A percentile compares a stretch with the other conserved stretches of the same genome.
These are phyloP conservation scores for Oryzias sinensis DNA, from an alignment of 2,797 vertebrate genomes.

Conservation along the genomic window DNA sequence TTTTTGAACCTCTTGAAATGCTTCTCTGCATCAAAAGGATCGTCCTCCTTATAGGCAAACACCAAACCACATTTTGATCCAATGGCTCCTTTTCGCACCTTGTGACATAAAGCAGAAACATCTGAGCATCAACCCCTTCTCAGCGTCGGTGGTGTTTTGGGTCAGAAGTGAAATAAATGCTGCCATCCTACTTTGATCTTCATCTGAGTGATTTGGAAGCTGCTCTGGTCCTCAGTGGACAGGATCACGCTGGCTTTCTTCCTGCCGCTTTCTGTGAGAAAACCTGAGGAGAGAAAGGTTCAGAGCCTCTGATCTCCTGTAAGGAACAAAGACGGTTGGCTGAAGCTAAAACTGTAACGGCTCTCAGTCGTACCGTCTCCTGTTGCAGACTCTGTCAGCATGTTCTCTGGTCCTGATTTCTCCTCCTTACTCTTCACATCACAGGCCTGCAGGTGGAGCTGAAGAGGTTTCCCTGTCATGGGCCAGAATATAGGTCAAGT, in stretches of 20 bases:
- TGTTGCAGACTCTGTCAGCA: conserved; percentile 86
- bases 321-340: neutral
- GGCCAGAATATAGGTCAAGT: neutral
- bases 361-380: conserved; percentile 84
- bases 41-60: conserved; percentile 87
- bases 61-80: conserved; percentile 94
- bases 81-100: conserved; percentile 94
- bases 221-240: conserved; percentile 88
- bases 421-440: conserved; percentile 98
- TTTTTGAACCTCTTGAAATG: conserved; percentile 92
- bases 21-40: conserved; percentile 89
- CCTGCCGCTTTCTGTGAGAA: conserved; percentile 93
- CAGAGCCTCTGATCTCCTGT: neutral
- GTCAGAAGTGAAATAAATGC: neutral
- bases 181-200: conserved; percentile 86
- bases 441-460: conserved; percentile 90
- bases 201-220: conserved; percentile 95
- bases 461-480: conserved; percentile 85
- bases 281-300: conserved; percentile 75
- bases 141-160: neutral
- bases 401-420: conserved; percentile 95
- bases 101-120: conserved; percentile 19
- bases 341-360: neutral
- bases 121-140: neutral
- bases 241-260: conserved; percentile 92